Base-by-base conservation (phyloP, 2,113 vertebrate species). In the Porphyrio hochstetteri region DNA sequence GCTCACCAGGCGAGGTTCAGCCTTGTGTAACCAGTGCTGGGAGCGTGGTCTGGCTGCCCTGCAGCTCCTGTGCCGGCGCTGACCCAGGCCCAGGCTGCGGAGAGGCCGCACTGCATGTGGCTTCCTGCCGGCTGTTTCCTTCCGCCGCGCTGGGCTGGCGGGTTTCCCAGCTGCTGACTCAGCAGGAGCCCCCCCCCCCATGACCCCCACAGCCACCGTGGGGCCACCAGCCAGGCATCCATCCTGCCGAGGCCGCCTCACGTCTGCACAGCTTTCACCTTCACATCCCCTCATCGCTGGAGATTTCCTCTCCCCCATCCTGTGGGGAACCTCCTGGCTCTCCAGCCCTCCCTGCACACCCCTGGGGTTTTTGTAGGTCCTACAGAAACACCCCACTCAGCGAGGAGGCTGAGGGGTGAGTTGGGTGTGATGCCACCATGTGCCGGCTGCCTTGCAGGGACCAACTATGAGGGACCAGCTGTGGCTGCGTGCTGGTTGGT, bases 281-380 rank as follows among this genome's bases (percentile, higher is more conserved):
- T 6, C 1, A 0, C 0, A 3, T 10, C 11, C 19, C 48, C 7
- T 8, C 71, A 0, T 0, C 0, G 40, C 0, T 3, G 19, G 18
- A 6, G 13, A 14, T 69, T 81, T 29, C 63, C 9, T 17, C 13
- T 53, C 52, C 35, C 11, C 2, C 20, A 29, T 27, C 33, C 38
- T 13, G 0, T 0, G 10, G 76, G 25, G 17, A 70, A 33, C 40
- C 44, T 52, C 36, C 11, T 0, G 2, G 17, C 0, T 16, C 75
- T 16, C 64, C 72, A 86, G 33, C 68, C n/a, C 57, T 28, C 3
- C 0, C 16, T 5, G 11, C 5, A 6, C 0, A 0, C 13, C 42
- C 27, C 59, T 2, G 36, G 31, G 13, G 19, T 25, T 86, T 72
- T 17, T 33, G 33, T 20, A 19, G 72, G 68, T 84, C 72, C 86